phyloP scores from a whole-genome alignment of 2,113 vertebrate genomes.

The Tetraodon nigroviridis region DNA sequence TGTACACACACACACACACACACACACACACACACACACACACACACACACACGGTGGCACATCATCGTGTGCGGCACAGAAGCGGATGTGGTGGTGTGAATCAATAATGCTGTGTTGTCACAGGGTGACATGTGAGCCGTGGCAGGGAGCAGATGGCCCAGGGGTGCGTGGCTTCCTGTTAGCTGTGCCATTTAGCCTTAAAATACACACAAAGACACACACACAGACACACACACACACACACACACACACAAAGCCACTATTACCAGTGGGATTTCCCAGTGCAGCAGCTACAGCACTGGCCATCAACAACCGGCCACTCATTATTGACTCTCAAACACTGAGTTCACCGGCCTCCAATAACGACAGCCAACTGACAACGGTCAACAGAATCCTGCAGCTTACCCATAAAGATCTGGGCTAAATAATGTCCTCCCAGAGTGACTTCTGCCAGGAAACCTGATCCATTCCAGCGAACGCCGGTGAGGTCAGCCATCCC shows the following conservation, averaged over 20 bases:
- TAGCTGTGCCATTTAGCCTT: constrained; percentile 53
- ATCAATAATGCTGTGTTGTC: constrained; percentile 76
- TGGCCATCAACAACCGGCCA: constrained; percentile 67
- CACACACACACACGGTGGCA: constrained; percentile 29
- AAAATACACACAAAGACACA: constrained; percentile 16
- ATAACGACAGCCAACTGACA: constrained; percentile 36
- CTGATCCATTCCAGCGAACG: constrained; percentile 42
- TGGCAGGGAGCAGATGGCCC: constrained; percentile 78
- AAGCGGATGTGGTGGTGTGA: constrained; percentile 73
- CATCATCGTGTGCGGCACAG: constrained; percentile 46
- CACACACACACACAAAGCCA: constrained; percentile 25
- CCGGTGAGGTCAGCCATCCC: constrained; percentile 59
- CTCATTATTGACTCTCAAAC: constrained; percentile 59
- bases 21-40: constrained; percentile 31
- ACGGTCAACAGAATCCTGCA: constrained; percentile 53
- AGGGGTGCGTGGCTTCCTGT: constrained; percentile 67
- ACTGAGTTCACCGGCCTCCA: constrained; percentile 36
- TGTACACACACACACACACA: constrained; percentile 36
- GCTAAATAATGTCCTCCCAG: constrained; percentile 46
- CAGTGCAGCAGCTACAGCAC: constrained; percentile 49
- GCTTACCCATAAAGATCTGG: constrained; percentile 43
- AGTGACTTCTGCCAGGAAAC: constrained; percentile 53
- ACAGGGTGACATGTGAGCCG: constrained; percentile 81
- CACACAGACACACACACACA: constrained; percentile 12
- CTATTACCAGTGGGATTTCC: constrained; percentile 61